Conservation (phyloP, 2,113 vertebrate species). For the Naja naja region DNA sequence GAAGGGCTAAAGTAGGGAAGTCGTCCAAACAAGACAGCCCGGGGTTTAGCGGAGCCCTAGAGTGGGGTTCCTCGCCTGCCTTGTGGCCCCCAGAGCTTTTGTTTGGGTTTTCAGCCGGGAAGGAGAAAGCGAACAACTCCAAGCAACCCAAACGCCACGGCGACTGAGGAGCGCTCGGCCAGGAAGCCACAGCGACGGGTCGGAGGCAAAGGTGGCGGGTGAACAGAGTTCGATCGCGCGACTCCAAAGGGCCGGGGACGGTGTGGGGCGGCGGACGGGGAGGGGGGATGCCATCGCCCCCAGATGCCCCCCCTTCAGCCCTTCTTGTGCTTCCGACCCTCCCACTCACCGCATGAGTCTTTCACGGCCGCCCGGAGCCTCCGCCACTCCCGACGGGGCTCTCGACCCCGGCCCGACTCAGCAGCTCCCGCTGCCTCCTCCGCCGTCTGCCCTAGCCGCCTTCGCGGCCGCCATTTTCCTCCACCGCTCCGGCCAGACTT, state of each 20-base stretch:
- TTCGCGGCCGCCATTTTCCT: slow-evolving; percentile 55
- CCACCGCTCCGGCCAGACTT: slow-evolving; percentile 23
- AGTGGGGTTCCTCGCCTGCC: not conserved
- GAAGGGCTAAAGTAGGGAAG: not conserved
- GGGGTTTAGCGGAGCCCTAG: not conserved
- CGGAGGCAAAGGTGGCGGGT: fast-evolving
- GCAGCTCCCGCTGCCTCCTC: not conserved
- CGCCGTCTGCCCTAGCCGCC: not conserved
- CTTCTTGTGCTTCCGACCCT: not conserved
- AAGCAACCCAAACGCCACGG: not conserved
- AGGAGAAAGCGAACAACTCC: not conserved
- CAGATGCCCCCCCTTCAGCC: fast-evolving
- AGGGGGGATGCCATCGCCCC: not conserved
- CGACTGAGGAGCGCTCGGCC: not conserved
- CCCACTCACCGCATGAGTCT: not conserved
- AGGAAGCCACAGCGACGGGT: not conserved
- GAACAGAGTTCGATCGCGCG: not conserved
- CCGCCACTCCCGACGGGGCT: not conserved
- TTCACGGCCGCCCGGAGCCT: not conserved
- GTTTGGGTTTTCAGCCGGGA: not conserved
- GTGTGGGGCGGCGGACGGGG: not conserved
- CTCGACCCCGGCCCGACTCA: not conserved
- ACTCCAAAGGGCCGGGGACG: not conserved
- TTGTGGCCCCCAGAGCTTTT: not conserved
- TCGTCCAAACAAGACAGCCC: not conserved